These are phyloP conservation scores for Brachyptera risi DNA, from an alignment of 2,888 invertebrate genomes.

Conservation along the genomic window DNA sequence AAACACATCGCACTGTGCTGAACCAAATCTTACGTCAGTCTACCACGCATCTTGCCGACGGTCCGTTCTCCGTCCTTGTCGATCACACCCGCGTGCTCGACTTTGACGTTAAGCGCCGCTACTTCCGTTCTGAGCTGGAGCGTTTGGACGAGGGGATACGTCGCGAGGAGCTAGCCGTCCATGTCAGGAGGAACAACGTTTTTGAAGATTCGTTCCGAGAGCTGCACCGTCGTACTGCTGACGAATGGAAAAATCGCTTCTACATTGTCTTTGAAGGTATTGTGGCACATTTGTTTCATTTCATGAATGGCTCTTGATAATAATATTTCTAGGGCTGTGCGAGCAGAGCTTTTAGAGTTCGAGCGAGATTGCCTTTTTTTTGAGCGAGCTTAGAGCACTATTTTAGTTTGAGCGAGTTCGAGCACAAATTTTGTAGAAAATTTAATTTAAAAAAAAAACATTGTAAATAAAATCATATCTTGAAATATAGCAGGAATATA, in stretches of 20 bases:
- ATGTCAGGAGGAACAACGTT: constrained; percentile 75
- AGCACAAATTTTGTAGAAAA: no score
- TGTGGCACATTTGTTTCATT: background rate
- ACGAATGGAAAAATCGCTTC: constrained; percentile 89
- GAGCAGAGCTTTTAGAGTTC: no score
- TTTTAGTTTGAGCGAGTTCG: no score
- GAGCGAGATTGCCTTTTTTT: no score
- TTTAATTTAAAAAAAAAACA: no score
- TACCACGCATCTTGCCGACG: constrained; percentile 72
- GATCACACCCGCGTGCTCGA: constrained; percentile 84
- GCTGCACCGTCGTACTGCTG: constrained; percentile 71
- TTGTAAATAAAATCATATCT: no score
- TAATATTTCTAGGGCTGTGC: no score
- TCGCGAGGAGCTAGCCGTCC: constrained; percentile 80
- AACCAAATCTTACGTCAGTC: constrained; percentile 85
- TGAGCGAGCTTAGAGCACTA: no score
- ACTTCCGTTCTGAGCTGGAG: constrained; percentile 83
- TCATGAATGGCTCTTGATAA: background rate
- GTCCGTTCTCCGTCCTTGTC: constrained; percentile 82
- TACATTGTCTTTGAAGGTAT: constrained; percentile 88
- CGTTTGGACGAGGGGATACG: constrained; percentile 73
- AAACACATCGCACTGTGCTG: constrained; percentile 80
- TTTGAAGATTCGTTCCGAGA: constrained; percentile 89
- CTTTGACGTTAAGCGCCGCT: constrained; percentile 84
- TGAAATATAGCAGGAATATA: no score